Conservation (phyloP, 2,113 vertebrate genomes). For the Indicator maculatus region DNA sequence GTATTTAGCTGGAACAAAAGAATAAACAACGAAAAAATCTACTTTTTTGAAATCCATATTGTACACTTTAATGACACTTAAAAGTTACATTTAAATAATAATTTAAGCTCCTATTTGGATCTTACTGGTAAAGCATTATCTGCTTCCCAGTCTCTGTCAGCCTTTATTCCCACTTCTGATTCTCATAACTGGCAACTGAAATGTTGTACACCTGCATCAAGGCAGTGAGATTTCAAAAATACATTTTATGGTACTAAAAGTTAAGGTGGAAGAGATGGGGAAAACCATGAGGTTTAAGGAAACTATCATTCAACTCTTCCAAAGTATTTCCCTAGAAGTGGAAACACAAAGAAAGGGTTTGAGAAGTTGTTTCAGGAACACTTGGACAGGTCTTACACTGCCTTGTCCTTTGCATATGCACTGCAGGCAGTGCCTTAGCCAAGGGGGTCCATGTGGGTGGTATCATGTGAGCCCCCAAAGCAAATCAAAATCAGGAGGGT, state of each 20-base stretch:
- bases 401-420: not conserved
- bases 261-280: not conserved
- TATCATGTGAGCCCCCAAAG: not conserved
- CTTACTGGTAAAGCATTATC: not conserved
- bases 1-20: slow-evolving; percentile 85
- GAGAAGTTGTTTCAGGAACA: not conserved
- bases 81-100: not conserved
- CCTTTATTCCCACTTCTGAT: not conserved
- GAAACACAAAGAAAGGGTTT: not conserved
- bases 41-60: not conserved
- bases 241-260: not conserved
- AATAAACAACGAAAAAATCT: not conserved
- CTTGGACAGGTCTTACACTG: not conserved
- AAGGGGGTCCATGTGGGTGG: not conserved
- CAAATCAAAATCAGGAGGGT: not conserved
- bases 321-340: not conserved
- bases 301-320: not conserved
- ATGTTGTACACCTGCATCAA: not conserved
- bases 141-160: not conserved
- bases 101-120: not conserved
- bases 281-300: not conserved
- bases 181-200: not conserved
- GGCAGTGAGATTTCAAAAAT: not conserved
- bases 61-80: not conserved
- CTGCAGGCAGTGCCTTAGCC: accelerated